These are phyloP conservation scores for Geotrypetes seraphini DNA, from an alignment of 2,797 vertebrate species.

Conservation along the genomic window DNA sequence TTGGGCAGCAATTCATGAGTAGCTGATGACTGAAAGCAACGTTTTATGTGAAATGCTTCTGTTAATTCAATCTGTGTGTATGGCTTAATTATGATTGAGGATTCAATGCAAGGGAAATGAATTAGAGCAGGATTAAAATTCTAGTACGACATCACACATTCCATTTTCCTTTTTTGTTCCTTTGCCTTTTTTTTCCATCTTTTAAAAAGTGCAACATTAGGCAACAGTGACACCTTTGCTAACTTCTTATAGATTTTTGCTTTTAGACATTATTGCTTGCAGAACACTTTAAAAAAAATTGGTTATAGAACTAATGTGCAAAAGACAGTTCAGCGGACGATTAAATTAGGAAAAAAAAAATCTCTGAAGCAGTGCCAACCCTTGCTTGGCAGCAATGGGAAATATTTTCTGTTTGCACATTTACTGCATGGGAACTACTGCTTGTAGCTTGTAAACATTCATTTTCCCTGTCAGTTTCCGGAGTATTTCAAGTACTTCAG, in stretches of 20 bases:
- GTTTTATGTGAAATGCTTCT: slow-evolving; percentile 65
- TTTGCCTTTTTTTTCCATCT: slow-evolving; percentile 19
- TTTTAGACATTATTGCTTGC: too few relatives aligned
- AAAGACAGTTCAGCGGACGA: slow-evolving; percentile 18
- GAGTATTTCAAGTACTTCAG: slow-evolving; percentile 18
- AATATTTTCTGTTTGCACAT: slow-evolving; percentile 6
- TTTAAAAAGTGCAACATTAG: slow-evolving; percentile 29
- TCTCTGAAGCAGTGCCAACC: slow-evolving; percentile 21
- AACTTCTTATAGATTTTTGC: slow-evolving; percentile 12
- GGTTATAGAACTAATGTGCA: not conserved
- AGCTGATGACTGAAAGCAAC: slow-evolving; percentile 62
- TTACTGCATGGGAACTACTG: slow-evolving; percentile 17
- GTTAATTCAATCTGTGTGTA: slow-evolving; percentile 69
- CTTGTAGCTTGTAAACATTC: slow-evolving; percentile 24
- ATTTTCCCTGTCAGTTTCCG: slow-evolving; percentile 21
- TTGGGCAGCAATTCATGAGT: slow-evolving; percentile 65
- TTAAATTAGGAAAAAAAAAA: slow-evolving; percentile 26
- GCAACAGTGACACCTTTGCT: slow-evolving; percentile 25
- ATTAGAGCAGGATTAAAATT: slow-evolving; percentile 64
- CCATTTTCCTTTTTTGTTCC: slow-evolving; percentile 14
- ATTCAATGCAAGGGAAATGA: slow-evolving; percentile 58
- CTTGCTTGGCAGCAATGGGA: slow-evolving; percentile 11
- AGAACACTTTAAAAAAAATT: too few relatives aligned
- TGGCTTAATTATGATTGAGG: slow-evolving; percentile 63
- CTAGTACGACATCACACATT: slow-evolving; percentile 41